A percentile compares a stretch with the other conserved stretches of the same genome.
Evolutionary conservation across 2,797 vertebrate genomes (phyloP).

Genomic region (Stomatorhinus walkeri): DNA sequence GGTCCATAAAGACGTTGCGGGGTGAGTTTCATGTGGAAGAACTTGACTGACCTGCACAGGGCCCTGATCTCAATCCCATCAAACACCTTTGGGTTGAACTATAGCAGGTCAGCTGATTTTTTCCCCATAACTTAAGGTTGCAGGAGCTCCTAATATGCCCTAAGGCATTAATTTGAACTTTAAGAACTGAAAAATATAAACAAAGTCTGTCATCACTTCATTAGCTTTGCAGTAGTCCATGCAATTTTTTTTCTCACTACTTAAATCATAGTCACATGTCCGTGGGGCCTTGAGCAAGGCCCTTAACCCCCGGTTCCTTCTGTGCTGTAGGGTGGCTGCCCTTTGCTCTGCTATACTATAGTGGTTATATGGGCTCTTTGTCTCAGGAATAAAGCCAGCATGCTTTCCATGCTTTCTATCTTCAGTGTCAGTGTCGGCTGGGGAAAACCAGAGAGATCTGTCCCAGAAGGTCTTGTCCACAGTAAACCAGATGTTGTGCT

Average conservation of each 20-base stretch:
- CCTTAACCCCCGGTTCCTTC: neutral
- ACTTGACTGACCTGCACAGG: neutral
- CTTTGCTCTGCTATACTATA: neutral
- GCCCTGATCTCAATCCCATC: neutral
- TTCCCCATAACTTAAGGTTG: neutral
- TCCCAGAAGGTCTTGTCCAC: neutral
- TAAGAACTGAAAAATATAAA: neutral
- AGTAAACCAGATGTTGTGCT: neutral
- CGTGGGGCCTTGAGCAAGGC: neutral
- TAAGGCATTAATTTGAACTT: neutral
- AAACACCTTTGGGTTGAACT: neutral
- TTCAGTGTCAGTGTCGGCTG: neutral
- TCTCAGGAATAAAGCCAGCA: neutral
- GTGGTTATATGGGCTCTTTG: neutral
- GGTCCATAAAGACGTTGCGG: too few relatives aligned
- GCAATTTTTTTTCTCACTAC: neutral
- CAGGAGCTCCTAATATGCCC: neutral
- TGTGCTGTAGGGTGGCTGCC: neutral
- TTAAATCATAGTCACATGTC: neutral
- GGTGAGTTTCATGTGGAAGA: neutral
- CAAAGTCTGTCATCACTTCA: neutral
- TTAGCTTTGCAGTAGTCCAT: neutral
- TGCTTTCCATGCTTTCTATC: neutral
- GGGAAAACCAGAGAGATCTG: neutral
- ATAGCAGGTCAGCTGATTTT: neutral